Evolutionary conservation across 2,797 vertebrate species (phyloP), one percentile per base, ranked within the genome.

Genomic region (Acropternis orthonyx): DNA sequence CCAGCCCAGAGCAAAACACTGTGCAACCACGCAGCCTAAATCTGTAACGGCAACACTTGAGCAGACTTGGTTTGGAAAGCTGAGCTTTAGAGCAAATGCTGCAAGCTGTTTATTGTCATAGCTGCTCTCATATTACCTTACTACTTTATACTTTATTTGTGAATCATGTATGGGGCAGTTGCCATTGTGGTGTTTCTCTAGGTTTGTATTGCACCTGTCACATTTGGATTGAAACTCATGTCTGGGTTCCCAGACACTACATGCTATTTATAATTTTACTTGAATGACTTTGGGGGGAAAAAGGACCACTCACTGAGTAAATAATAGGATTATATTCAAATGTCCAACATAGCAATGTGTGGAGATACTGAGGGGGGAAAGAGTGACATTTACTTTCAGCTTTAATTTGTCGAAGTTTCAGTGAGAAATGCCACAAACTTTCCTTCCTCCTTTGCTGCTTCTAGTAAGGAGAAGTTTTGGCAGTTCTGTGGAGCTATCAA

Each of bases 11-110:
- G 36, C n/a, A 81, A 61, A 85, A 41, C 44, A 27, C 48, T 66
- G 24, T 69, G 56, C 62, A 79, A 71, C 58, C 32, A 44, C 10
- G 7, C 0, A 1, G 16, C 37, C 37, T 39, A 9, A 0, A 78
- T 87, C 55, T 85, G 43, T 49, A 69, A 66, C 8, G 21, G 22
- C 2, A 26, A 37, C 22, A 22, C 23, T 75, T 68, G 23, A 54
- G 49, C 61, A 93, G 52, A 28, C 8, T 26, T 88, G 13, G 2
- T 76, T 76, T 69, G 75, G 52, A 83, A 88, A 81, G 34, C 49
- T 72, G 66, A 82, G 44, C 41, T 76, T 87, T 59, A 82, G 68
- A 92, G 10, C 72, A 92, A 80, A 69, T 41, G 18, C 27, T 87
- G 78, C 11, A 65, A 89, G 55, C 61, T 82, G 36, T 76, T 91